phyloP scores from a whole-genome alignment of 2,113 vertebrate species.

The Prinia subflava region DNA sequence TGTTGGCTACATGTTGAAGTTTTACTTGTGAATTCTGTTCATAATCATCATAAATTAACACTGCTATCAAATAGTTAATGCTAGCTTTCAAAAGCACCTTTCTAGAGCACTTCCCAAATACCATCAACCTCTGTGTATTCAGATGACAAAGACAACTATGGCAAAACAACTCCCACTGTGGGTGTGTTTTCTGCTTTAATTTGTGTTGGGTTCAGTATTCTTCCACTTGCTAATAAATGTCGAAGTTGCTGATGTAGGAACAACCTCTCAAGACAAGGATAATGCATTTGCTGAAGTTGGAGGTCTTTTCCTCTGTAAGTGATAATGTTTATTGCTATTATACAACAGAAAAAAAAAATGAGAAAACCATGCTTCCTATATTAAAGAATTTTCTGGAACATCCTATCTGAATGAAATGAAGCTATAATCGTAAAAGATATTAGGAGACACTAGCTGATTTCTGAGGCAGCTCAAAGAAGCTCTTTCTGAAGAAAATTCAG shows the following conservation, averaged over 20 bases:
- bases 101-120: background rate
- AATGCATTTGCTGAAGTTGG: background rate
- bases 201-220: background rate
- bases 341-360: background rate
- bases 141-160: background rate
- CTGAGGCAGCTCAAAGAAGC: background rate
- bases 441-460: background rate
- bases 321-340: background rate
- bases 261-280: background rate
- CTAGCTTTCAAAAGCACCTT: background rate
- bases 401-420: background rate
- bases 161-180: background rate
- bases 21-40: background rate
- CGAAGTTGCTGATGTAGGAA: background rate
- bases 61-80: background rate
- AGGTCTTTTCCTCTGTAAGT: background rate
- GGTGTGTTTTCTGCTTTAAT: background rate
- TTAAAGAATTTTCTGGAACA: background rate
- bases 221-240: background rate
- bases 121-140: background rate
- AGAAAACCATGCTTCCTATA: background rate
- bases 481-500: background rate
- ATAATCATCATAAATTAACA: background rate
- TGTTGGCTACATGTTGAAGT: background rate
- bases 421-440: background rate